These are phyloP conservation scores for Chrysogorgia sp. DNA, from an alignment of 92 coral and sea anemone genomes.

Conservation along the genomic window DNA sequence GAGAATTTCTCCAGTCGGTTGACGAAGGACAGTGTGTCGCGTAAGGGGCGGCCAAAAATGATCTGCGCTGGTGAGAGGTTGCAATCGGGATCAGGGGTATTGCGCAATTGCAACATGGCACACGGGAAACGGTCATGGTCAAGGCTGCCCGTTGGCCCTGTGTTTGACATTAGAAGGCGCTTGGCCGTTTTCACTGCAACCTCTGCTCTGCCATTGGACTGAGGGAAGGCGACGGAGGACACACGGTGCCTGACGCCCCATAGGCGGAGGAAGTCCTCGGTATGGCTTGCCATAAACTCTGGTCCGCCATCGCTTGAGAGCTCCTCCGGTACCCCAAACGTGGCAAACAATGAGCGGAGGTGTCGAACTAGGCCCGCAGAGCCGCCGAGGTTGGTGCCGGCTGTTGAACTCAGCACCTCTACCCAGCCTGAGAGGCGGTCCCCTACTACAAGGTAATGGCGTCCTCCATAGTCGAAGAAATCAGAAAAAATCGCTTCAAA, in stretches of 20 bases:
- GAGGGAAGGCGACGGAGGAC: constrained; percentile 44
- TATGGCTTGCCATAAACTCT: constrained; percentile 42
- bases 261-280: constrained; percentile 6
- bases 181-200: constrained; percentile 19
- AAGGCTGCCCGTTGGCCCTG: constrained; percentile 50
- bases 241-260: constrained; percentile 52
- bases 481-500: constrained; percentile 70
- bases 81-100: constrained; percentile 48
- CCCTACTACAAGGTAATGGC: constrained; percentile 66
- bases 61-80: constrained; percentile 47
- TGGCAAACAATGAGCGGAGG: constrained; percentile 41
- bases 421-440: constrained; percentile 70
- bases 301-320: constrained; percentile 42
- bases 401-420: constrained; percentile 44
- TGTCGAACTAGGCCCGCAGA: constrained; percentile 37
- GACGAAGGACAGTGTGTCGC: constrained; percentile 36
- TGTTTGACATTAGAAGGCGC: constrained; percentile 50
- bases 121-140: too few relatives aligned
- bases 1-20: constrained; percentile 57
- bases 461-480: constrained; percentile 64
- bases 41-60: constrained; percentile 48
- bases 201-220: constrained; percentile 46
- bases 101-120: constrained; percentile 51
- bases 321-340: constrained; percentile 44
- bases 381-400: constrained; percentile 47